Percentiles rank a stretch among this genome's conserved stretches.
phyloP scores from a whole-genome alignment of 1,140 invertebrate species.

The Eufriesea mexicana region DNA sequence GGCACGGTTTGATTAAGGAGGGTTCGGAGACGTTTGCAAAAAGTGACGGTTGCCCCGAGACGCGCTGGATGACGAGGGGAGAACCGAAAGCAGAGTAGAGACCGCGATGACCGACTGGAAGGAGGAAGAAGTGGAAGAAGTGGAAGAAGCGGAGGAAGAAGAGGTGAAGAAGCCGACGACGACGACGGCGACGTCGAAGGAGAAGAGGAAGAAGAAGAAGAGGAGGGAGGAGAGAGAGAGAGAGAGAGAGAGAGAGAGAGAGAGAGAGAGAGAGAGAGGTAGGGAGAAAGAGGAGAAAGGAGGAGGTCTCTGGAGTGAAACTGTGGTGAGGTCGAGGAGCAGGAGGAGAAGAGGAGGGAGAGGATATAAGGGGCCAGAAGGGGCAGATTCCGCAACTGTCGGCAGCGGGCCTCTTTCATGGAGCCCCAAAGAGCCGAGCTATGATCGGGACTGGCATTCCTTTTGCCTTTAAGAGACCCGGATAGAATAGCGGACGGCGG shows the following conservation, averaged over 20 bases:
- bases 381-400: slow-evolving; percentile 76
- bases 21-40: slow-evolving; percentile 73
- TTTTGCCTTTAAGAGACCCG: slow-evolving; percentile 74
- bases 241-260: slow-evolving; percentile 50
- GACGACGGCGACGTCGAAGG: no score
- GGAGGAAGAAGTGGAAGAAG: not conserved
- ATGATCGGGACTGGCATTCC: slow-evolving; percentile 80
- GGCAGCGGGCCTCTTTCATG: slow-evolving; percentile 72
- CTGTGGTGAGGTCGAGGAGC: slow-evolving; percentile 16
- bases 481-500: slow-evolving; percentile 67
- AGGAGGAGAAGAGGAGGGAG: slow-evolving; percentile 48
- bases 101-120: slow-evolving; percentile 20
- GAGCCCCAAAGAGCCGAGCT: slow-evolving; percentile 74
- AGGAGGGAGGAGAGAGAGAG: not conserved
- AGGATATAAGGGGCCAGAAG: slow-evolving; percentile 63
- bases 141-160: slow-evolving; percentile 20
- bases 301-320: slow-evolving; percentile 60
- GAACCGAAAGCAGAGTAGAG: slow-evolving; percentile 40
- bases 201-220: not conserved
- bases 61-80: slow-evolving; percentile 60
- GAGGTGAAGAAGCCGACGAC: slow-evolving; percentile 16
- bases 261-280: slow-evolving; percentile 42
- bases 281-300: slow-evolving; percentile 5
- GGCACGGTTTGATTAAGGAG: slow-evolving; percentile 77
- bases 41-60: slow-evolving; percentile 71